Conservation (phyloP, 2,797 vertebrate species). For the Chiropotes sagulatus region DNA sequence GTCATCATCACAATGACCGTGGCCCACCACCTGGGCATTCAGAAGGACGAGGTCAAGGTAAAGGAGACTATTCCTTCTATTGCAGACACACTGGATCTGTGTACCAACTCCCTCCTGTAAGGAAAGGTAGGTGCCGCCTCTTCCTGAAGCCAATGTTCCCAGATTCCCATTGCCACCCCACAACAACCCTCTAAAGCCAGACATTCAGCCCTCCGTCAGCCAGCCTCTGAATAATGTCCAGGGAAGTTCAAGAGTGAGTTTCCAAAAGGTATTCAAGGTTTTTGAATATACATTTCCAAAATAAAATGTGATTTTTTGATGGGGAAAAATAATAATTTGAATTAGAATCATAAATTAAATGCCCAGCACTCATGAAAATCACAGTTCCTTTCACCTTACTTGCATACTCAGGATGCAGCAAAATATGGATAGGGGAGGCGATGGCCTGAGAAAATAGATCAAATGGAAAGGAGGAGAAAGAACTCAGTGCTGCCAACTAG, state of each 20-base stretch:
- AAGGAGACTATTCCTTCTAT: neutral
- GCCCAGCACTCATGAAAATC: neutral
- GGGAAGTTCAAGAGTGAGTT: conserved; percentile 68
- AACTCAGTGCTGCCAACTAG: neutral
- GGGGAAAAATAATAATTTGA: neutral
- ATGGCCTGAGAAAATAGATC: neutral
- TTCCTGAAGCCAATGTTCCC: conserved; percentile 77
- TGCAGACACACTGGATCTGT: conserved; percentile 44
- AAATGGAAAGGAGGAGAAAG: neutral
- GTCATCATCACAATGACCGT: neutral
- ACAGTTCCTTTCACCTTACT: neutral
- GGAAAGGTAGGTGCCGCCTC: conserved; percentile 72
- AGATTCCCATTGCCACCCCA: neutral
- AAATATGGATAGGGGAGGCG: neutral
- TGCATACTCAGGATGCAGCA: neutral
- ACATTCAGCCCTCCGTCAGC: conserved; percentile 66
- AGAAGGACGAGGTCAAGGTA: conserved; percentile 56
- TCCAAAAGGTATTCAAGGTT: conserved; percentile 72
- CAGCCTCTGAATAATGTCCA: conserved; percentile 75
- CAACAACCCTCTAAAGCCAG: neutral
- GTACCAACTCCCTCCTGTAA: conserved; percentile 74
- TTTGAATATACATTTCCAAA: conserved; percentile 58
- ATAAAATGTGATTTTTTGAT: neutral
- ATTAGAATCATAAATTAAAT: conserved; percentile 42
- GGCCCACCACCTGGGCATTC: neutral